Conservation (phyloP, 2,888 invertebrate species). For the Strigamia transsilvanica region DNA sequence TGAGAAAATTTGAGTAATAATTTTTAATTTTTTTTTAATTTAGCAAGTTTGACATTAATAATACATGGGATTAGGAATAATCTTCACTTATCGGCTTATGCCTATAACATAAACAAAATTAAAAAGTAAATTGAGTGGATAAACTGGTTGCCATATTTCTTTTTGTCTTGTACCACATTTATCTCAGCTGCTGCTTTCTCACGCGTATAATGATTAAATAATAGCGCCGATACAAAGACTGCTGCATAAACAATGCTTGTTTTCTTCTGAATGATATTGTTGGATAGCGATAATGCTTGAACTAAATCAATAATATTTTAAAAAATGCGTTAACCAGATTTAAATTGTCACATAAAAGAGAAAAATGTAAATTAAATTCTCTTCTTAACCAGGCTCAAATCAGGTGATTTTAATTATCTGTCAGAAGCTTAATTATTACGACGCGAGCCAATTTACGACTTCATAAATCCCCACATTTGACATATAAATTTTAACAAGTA, state of each 20-base stretch:
- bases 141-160: not conserved
- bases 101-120: too few species aligned
- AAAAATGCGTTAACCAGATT: too few species aligned
- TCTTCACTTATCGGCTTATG: too few species aligned
- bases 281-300: too few species aligned
- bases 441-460: slow-evolving; percentile 11
- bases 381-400: not conserved
- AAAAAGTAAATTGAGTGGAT: too few species aligned
- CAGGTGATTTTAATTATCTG: slow-evolving; percentile 5
- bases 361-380: not conserved
- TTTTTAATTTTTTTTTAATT: not conserved
- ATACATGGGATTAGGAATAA: too few species aligned
- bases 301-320: too few species aligned
- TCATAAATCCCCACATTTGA: not conserved
- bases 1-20: not conserved
- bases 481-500: not conserved
- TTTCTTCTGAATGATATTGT: not conserved
- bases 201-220: slow-evolving; percentile 10
- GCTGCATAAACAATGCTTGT: slow-evolving; percentile 1
- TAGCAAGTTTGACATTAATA: too few species aligned
- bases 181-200: not conserved
- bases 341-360: not conserved
- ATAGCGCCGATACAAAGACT: not conserved
- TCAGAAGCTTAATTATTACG: not conserved
- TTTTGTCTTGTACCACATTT: not conserved